These are phyloP conservation scores for Oryzias celebensis DNA, from an alignment of 2,113 vertebrate species.

Conservation along the genomic window DNA sequence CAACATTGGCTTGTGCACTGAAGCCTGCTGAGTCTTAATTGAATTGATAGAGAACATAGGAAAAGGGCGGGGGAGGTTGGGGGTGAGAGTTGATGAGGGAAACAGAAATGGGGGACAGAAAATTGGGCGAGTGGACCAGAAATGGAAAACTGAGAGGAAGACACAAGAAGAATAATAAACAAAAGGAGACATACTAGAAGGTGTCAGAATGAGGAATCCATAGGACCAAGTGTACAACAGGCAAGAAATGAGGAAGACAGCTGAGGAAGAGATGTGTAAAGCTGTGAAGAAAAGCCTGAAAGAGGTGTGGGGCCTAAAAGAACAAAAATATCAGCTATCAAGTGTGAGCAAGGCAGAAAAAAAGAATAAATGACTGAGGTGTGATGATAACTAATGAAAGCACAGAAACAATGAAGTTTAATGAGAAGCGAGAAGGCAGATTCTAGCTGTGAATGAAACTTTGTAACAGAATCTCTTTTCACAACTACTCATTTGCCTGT, in stretches of 20 bases:
- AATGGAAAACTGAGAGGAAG: constrained; percentile 35
- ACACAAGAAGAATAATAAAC: constrained; percentile 14
- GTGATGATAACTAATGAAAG: constrained; percentile 54
- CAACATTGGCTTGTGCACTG: constrained; percentile 66
- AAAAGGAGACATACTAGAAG: background rate
- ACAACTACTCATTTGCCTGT: constrained; percentile 22
- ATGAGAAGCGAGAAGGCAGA: constrained; percentile 38
- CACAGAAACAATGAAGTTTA: constrained; percentile 51
- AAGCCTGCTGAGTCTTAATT: constrained; percentile 64
- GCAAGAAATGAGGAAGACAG: constrained; percentile 19
- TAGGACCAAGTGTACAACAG: constrained; percentile 7
- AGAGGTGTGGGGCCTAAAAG: background rate
- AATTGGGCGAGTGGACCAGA: constrained; percentile 19
- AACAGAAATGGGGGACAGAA: constrained; percentile 20
- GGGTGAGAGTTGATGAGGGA: constrained; percentile 39
- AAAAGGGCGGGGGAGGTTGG: constrained; percentile 20
- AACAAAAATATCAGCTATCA: constrained; percentile 31
- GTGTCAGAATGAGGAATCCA: constrained; percentile 28
- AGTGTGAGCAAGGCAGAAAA: constrained; percentile 18
- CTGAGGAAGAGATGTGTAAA: constrained; percentile 11
- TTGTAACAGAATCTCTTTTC: constrained; percentile 9
- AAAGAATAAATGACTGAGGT: constrained; percentile 42
- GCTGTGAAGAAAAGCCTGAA: background rate
- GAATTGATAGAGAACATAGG: constrained; percentile 58
- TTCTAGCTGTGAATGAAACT: constrained; percentile 21